phyloP scores from a whole-genome alignment of 2,113 vertebrate genomes.

The Spermophilus dauricus region DNA sequence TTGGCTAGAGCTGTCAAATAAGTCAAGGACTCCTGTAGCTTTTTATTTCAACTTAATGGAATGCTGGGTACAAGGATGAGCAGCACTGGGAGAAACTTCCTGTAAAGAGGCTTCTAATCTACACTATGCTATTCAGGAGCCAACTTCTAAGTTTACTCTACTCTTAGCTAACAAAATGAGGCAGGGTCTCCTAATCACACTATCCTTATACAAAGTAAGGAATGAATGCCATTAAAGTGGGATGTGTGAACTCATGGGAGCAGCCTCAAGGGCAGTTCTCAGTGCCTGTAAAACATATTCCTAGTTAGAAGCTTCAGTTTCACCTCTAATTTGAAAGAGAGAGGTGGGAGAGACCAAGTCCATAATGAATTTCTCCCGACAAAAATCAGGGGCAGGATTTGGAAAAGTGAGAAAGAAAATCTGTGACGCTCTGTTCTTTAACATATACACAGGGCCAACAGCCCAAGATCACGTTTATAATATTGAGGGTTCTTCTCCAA shows the following conservation, averaged over 20 bases:
- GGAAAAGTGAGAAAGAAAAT: neutral
- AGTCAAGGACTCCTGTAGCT: neutral
- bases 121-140: neutral
- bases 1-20: neutral
- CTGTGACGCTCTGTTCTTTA: neutral
- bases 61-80: neutral
- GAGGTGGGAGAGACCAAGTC: neutral
- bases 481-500: neutral
- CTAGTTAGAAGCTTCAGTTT: neutral
- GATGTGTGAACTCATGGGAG: neutral
- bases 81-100: neutral
- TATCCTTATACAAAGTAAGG: neutral
- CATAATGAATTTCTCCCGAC: neutral
- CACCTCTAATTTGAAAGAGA: neutral
- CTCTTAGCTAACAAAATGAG: neutral
- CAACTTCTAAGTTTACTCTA: conserved; percentile 5
- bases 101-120: neutral
- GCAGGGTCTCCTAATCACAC: neutral
- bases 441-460: neutral
- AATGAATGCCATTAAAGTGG: neutral
- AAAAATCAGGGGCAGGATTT: neutral
- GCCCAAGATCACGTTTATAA: neutral
- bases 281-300: neutral
- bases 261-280: neutral
- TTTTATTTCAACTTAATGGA: neutral